Base-by-base conservation (phyloP, 1,140 invertebrate genomes). In the Drosophila ercepeae region DNA sequence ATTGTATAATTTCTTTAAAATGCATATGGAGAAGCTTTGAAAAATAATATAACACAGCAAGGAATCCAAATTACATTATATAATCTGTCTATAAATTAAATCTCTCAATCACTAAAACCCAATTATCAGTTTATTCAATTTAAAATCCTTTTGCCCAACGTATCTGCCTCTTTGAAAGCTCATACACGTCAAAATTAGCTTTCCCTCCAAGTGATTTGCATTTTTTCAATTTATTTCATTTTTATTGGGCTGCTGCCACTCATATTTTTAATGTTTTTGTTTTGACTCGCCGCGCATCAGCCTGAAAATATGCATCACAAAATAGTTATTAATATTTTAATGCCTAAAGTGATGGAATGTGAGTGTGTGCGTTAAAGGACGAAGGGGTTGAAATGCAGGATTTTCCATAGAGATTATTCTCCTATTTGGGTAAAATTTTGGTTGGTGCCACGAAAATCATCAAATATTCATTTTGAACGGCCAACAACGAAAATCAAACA, bases 291-390 rank as follows among this genome's bases (percentile, higher is more conserved):
- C 4, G 58, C 58, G 41, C 78, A 77, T 68, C 78, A 67, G 50
- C 50, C 54, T 76, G 71, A 61, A 81, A 76, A 88, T 76, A 81
- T 88, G 76, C 68, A 76, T 50, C 61, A 81, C 59, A 58, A 76
- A 86, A 88, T 86, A 81, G 72, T 61, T 86, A 86, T 86, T 88
- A 88, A 88, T 88, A 86, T 70, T 86, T 86, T 55, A 84, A 82
- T 72, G 60, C 58, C 70, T 53, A 76, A 76, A 86, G 60, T 86
- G 81, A 52, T 41, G 50, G 46, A n/a, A 21, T 42, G 9, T 9
- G 34, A 48, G 25, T 61, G 50, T 9, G 48, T 13, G 46, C n/a
- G n/a, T n/a, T 2, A 21, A 9, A 29, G 46, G 50, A 13, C 50
- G 41, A 39, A 39, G 27, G 18, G 9, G 11, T 13, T 5, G 14